phyloP scores from a whole-genome alignment of 2,113 vertebrate species.

The Oreochromis aureus region DNA sequence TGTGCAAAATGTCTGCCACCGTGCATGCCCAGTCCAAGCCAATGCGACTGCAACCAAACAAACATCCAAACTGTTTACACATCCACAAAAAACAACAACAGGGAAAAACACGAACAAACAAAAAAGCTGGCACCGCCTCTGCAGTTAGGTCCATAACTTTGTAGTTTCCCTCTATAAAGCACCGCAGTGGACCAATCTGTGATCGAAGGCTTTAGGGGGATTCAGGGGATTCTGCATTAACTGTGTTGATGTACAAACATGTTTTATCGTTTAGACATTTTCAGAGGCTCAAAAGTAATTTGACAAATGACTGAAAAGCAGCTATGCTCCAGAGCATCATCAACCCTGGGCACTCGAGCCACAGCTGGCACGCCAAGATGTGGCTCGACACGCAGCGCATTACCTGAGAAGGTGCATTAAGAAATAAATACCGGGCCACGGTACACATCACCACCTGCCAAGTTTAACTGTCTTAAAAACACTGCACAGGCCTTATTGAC shows the following conservation, averaged over 20 bases:
- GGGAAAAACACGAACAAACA: not conserved
- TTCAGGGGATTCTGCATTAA: not conserved
- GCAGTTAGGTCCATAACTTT: fast-evolving
- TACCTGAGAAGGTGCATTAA: not conserved
- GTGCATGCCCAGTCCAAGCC: constrained; percentile 96
- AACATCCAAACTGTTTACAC: not conserved
- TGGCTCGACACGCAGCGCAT: not conserved
- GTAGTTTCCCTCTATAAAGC: not conserved
- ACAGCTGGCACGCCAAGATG: not conserved
- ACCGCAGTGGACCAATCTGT: fast-evolving
- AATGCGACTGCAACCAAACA: constrained; percentile 74
- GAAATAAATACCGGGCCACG: not conserved
- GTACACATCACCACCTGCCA: fast-evolving
- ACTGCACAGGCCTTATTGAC: not conserved
- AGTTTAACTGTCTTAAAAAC: fast-evolving
- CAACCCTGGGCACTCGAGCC: not conserved
- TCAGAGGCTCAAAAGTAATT: not conserved
- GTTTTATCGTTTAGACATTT: fast-evolving
- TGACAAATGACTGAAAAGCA: not conserved
- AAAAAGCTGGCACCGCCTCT: not conserved
- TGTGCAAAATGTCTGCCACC: constrained; percentile 89
- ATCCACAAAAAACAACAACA: not conserved
- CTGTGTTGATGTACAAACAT: fast-evolving
- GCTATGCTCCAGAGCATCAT: not conserved
- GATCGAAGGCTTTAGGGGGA: not conserved